phyloP scores from a whole-genome alignment of 2,888 invertebrate genomes.

The Phymatocera aterrima region DNA sequence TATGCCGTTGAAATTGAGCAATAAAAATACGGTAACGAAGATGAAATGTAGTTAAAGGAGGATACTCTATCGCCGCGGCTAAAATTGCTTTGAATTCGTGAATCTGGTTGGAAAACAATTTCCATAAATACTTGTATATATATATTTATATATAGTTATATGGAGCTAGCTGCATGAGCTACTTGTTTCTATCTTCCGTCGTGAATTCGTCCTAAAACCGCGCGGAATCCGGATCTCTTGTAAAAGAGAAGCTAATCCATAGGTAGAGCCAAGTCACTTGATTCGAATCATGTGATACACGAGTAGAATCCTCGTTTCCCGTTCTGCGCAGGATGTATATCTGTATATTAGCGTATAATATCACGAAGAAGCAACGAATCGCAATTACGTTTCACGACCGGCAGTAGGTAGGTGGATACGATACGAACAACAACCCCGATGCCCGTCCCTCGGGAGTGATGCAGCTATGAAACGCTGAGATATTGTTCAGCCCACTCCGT shows the following conservation, averaged over 20 bases:
- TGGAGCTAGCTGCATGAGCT: too few species aligned
- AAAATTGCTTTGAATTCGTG: not conserved
- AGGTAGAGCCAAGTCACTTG: not conserved
- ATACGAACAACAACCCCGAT: not conserved
- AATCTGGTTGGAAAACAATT: not conserved
- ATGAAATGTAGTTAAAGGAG: not conserved
- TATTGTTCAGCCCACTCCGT: slow-evolving; percentile 29
- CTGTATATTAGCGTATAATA: not conserved
- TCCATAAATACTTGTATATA: not conserved
- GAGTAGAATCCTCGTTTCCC: slow-evolving; percentile 1
- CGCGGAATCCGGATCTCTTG: not conserved
- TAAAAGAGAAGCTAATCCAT: not conserved
- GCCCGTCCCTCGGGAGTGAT: too few species aligned
- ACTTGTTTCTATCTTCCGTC: not conserved
- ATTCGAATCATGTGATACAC: not conserved
- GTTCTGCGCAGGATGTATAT: not conserved
- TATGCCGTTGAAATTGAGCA: not conserved
- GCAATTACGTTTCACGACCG: slow-evolving; percentile 20
- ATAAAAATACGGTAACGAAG: not conserved
- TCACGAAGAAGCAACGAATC: slow-evolving; percentile 8
- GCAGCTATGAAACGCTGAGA: not conserved
- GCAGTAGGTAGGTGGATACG: not conserved
- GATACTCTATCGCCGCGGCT: too few species aligned
- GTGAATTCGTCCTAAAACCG: not conserved
- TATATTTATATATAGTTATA: too few species aligned